These are phyloP conservation scores for Lerema accius DNA, from an alignment of 1,140 invertebrate species.

Conservation along the genomic window DNA sequence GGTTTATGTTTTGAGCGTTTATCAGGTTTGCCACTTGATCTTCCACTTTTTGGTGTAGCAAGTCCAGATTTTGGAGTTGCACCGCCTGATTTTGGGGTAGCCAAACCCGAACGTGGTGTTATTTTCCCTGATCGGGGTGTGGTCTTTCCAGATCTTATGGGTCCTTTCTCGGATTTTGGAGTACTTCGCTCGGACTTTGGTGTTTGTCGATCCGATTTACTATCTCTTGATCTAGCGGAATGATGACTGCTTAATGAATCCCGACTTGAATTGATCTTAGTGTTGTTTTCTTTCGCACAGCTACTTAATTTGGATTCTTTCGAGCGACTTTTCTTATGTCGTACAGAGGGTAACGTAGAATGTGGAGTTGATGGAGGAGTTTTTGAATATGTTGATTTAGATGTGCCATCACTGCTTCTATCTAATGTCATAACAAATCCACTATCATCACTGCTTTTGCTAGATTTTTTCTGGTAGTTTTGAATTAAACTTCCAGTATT, in stretches of 20 bases:
- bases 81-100: conserved; percentile 73
- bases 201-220: conserved; percentile 72
- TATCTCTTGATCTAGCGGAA: conserved; percentile 78
- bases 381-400: conserved; percentile 77
- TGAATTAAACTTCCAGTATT: conserved; percentile 77
- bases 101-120: conserved; percentile 69
- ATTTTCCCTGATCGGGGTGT: conserved; percentile 71
- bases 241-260: conserved; percentile 81
- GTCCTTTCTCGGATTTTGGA: conserved; percentile 70
- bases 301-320: conserved; percentile 76
- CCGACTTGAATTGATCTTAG: conserved; percentile 78
- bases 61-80: conserved; percentile 70
- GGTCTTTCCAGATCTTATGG: conserved; percentile 65
- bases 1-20: conserved; percentile 77
- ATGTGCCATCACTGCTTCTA: conserved; percentile 77
- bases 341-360: conserved; percentile 71
- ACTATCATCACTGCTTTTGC: conserved; percentile 79
- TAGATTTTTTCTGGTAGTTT: conserved; percentile 80
- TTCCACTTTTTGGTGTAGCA: conserved; percentile 72
- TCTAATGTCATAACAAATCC: conserved; percentile 80
- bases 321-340: conserved; percentile 77
- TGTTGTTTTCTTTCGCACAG: conserved; percentile 63
- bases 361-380: conserved; percentile 75
- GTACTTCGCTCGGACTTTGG: conserved; percentile 75
- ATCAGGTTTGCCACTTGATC: conserved; percentile 74